Evolutionary conservation across 2,888 invertebrate species (phyloP).

Genomic region (Leptura quadrifasciata): DNA sequence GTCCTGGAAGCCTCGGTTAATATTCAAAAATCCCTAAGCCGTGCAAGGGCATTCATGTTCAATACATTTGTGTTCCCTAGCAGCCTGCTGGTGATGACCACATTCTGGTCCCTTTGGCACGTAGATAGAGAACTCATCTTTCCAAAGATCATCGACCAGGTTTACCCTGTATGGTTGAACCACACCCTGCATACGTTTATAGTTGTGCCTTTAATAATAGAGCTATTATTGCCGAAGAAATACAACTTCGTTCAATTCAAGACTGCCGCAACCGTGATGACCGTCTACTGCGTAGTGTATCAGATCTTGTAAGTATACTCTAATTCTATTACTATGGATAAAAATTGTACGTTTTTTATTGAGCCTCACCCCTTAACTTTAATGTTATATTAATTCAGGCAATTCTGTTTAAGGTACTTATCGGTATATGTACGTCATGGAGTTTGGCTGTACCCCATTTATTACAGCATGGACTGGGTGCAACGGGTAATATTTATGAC

Average conservation of each 20-base stretch:
- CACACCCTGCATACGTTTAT: constrained; percentile 78
- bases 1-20: constrained; percentile 39
- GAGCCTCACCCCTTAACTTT: too few species aligned
- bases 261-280: constrained; percentile 45
- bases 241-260: constrained; percentile 50
- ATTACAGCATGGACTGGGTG: constrained; percentile 76
- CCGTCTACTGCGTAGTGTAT: constrained; percentile 49
- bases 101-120: constrained; percentile 77
- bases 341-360: too few species aligned
- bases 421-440: constrained; percentile 74
- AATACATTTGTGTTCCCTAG: constrained; percentile 57
- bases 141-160: constrained; percentile 74
- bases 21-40: constrained; percentile 49
- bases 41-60: constrained; percentile 55
- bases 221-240: constrained; percentile 70
- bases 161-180: constrained; percentile 78
- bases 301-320: constrained; percentile 56
- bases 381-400: background rate
- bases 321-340: too few species aligned
- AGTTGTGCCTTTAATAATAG: constrained; percentile 73
- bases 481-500: constrained; percentile 62
- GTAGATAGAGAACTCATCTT: constrained; percentile 78
- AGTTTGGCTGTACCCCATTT: constrained; percentile 76
- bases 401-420: constrained; percentile 64
- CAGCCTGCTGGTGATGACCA: constrained; percentile 75